A percentile compares a stretch with the other conserved stretches of the same genome.
These are phyloP conservation scores for Torymus texanus DNA, from an alignment of 2,888 invertebrate genomes.

Conservation along the genomic window DNA sequence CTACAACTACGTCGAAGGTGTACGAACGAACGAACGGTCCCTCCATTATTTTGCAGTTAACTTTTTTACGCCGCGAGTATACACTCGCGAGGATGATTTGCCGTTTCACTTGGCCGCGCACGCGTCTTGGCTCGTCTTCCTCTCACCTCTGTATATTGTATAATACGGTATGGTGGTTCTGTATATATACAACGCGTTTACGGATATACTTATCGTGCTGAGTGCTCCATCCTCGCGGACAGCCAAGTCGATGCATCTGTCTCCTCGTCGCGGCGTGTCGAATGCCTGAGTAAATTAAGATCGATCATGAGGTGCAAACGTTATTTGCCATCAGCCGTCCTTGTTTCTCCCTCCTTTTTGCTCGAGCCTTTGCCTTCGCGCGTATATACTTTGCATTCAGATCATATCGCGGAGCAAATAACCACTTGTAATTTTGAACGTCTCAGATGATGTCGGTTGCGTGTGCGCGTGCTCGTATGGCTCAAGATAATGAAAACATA, in stretches of 20 bases:
- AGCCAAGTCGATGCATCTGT: slow-evolving; percentile 36
- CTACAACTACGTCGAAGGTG: slow-evolving; percentile 5
- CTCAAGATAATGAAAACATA: too few relatives aligned
- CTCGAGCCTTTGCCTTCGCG: not conserved
- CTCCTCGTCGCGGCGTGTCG: slow-evolving; percentile 54
- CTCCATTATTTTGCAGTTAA: slow-evolving; percentile 70
- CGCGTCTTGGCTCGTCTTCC: not conserved
- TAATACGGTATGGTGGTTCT: too few relatives aligned
- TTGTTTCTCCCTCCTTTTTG: not conserved
- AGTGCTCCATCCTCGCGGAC: not conserved
- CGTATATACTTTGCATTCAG: slow-evolving; percentile 21
- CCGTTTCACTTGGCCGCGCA: slow-evolving; percentile 61
- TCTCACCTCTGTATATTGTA: not conserved
- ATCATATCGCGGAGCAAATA: slow-evolving; percentile 11
- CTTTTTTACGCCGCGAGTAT: slow-evolving; percentile 61
- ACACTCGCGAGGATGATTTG: slow-evolving; percentile 66
- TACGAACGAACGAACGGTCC: slow-evolving; percentile 49
- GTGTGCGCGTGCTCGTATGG: not conserved
- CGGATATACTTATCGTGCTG: too few relatives aligned
- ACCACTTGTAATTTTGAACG: too few relatives aligned
- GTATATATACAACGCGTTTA: too few relatives aligned
- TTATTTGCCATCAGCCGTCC: slow-evolving; percentile 3
- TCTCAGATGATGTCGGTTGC: not conserved
- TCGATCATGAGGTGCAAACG: slow-evolving; percentile 26
- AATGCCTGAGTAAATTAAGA: slow-evolving; percentile 42